Percentiles rank a stretch among this genome's conserved stretches.
Conservation (phyloP, 2,888 invertebrate genomes). For the Zygaena filipendulae region DNA sequence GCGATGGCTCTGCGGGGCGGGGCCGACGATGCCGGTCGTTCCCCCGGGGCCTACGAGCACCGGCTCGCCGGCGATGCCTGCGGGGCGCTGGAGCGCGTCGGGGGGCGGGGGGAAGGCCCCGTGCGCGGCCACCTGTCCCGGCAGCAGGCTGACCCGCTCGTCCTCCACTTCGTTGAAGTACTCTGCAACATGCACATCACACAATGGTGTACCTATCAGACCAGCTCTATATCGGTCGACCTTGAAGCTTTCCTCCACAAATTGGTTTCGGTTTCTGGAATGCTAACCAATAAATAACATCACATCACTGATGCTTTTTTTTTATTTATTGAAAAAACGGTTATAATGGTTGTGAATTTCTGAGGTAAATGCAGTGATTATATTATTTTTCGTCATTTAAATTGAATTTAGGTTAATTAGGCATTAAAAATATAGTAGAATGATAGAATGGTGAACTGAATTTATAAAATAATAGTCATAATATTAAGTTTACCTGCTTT, state of each 20-base stretch:
- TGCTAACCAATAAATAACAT: too few species aligned
- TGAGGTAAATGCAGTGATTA: too few species aligned
- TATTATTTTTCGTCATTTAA: too few species aligned
- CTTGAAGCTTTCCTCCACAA: too few species aligned
- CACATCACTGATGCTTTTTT: too few species aligned
- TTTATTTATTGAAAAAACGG: too few species aligned
- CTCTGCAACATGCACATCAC: slow-evolving; percentile 28
- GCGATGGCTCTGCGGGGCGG: slow-evolving; percentile 17
- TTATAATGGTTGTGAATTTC: not conserved
- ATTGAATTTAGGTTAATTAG: too few species aligned
- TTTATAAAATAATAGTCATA: slow-evolving; percentile 1
- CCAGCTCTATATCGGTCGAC: too few species aligned
- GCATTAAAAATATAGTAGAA: too few species aligned
- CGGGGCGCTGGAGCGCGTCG: slow-evolving; percentile 16
- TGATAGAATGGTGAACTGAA: too few species aligned
- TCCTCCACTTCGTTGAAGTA: slow-evolving; percentile 47
- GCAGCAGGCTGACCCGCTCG: slow-evolving; percentile 34
- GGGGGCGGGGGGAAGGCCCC: slow-evolving; percentile 28
- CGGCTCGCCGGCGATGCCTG: too few species aligned
- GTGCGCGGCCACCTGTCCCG: slow-evolving; percentile 23
- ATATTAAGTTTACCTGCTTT: slow-evolving; percentile 34
- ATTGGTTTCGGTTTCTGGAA: too few species aligned
- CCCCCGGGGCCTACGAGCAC: slow-evolving; percentile 30
- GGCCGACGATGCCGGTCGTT: slow-evolving; percentile 32
- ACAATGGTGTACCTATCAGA: not conserved